These are phyloP conservation scores for Steatornis caripensis DNA, from an alignment of 2,113 vertebrate genomes.

Conservation along the genomic window DNA sequence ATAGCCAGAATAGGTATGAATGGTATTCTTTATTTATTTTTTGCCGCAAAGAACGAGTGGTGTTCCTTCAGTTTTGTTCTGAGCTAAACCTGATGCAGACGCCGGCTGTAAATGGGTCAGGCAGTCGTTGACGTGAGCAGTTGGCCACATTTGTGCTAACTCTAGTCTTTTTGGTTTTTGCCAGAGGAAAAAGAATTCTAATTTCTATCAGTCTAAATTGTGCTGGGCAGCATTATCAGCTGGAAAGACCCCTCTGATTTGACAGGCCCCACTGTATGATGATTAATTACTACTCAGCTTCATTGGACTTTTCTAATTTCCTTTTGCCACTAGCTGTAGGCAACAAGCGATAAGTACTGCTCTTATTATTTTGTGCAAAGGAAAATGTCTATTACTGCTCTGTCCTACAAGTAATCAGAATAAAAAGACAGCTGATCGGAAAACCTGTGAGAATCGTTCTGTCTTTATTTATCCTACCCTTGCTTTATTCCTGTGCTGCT, in stretches of 20 bases:
- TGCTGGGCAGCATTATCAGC: constrained; percentile 97
- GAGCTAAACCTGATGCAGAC: not conserved
- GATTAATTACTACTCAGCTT: constrained; percentile 98
- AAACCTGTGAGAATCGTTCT: constrained; percentile 59
- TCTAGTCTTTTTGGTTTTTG: constrained; percentile 73
- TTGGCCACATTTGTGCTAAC: constrained; percentile 80
- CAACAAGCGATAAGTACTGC: constrained; percentile 90
- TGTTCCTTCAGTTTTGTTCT: constrained; percentile 7
- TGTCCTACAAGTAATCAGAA: constrained; percentile 77
- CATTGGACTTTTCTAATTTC: constrained; percentile 91
- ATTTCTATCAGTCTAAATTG: constrained; percentile 97
- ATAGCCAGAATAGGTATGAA: not conserved
- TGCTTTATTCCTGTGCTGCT: constrained; percentile 37
- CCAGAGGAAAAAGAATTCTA: constrained; percentile 92
- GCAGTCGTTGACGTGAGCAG: constrained; percentile 78
- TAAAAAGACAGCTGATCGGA: constrained; percentile 73
- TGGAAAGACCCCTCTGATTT: constrained; percentile 92
- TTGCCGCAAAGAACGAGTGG: not conserved
- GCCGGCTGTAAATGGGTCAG: constrained; percentile 72
- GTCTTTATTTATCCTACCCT: constrained; percentile 67
- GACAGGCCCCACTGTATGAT: constrained; percentile 94
- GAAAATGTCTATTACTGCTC: constrained; percentile 83
- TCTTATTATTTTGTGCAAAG: constrained; percentile 95
- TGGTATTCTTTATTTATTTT: not conserved
- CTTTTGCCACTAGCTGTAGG: constrained; percentile 91